Evolutionary conservation across 2,797 vertebrate genomes (phyloP), one percentile per base, ranked within the genome.

Genomic region (Sebastes ruberrimus): DNA sequence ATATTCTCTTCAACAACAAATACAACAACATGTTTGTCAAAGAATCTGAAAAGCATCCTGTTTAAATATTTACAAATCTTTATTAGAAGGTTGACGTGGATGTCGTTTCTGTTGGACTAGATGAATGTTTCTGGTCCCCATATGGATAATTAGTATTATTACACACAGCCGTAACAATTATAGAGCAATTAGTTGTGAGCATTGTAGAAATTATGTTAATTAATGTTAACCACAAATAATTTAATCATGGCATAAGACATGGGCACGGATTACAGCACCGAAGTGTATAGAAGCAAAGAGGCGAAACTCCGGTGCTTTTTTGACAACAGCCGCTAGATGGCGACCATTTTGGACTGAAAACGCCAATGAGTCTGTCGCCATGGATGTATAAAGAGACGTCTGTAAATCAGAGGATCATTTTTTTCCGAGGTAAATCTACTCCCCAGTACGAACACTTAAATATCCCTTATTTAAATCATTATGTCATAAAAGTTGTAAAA

Each of bases 1-100:
- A 80, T 61, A 63, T 79, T 82, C 61, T 71, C 46, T 74, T 55
- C 61, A 84, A 71, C 64, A 79, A 89, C 83, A 81, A 83, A 83
- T 65, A 74, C 38, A 59, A 38, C 25, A 71, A 28, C 10, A 38
- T 23, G 23, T 88, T 88, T 79, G 38, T n/a, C 49, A 60, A 55
- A 52, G 1, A 74, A 13, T n/a, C 10, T 25, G 49, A 33, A 55
- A 55, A 66, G 22, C 30, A 56, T 73, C 38, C 38, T 66, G 27
- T 66, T 57, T 75, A 76, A 67, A 76, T 38, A 16, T 68, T 71
- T 69, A 38, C 22, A 5, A 23, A 70, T 72, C 2, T 32, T 10
- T 75, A 38, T 78, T 33, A 68, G n/a, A 33, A 33, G 28, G 33
- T 57, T 63, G 23, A 56, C n/a, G 20, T 42, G 25, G 62, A 23